Evolutionary conservation across 1,140 invertebrate genomes (phyloP).

Genomic region (Diabrotica undecimpunctata): DNA sequence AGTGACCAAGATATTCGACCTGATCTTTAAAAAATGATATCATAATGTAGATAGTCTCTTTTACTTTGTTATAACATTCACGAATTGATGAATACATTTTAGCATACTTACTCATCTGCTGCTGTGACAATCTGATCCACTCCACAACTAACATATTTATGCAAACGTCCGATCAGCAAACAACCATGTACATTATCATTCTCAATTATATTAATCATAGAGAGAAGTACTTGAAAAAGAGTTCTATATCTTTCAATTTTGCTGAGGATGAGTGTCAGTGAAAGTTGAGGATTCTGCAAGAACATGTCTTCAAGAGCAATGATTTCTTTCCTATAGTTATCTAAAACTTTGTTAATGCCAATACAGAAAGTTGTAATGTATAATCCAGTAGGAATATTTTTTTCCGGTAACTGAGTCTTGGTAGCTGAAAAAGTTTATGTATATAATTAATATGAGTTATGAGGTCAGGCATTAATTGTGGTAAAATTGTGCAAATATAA

Average conservation of each 20-base stretch:
- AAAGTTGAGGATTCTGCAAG: slow-evolving; percentile 52
- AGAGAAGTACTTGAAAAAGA: slow-evolving; percentile 53
- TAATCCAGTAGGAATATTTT: slow-evolving; percentile 44
- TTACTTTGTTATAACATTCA: no score
- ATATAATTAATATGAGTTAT: slow-evolving; percentile 9
- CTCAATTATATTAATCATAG: slow-evolving; percentile 54
- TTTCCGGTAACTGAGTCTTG: neutral
- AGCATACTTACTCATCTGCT: slow-evolving; percentile 49
- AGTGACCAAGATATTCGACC: no score
- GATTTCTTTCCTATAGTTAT: slow-evolving; percentile 56
- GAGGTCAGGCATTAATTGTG: neutral
- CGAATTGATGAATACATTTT: no score
- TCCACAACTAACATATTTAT: slow-evolving; percentile 55
- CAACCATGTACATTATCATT: slow-evolving; percentile 57
- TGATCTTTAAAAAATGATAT: no score
- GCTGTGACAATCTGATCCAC: slow-evolving; percentile 51
- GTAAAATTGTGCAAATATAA: neutral
- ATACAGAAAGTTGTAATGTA: slow-evolving; percentile 60
- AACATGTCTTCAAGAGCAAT: slow-evolving; percentile 53
- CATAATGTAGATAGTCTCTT: no score
- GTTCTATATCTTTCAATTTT: slow-evolving; percentile 52
- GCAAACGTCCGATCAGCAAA: slow-evolving; percentile 55
- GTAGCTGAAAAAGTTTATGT: neutral
- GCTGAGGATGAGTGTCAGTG: slow-evolving; percentile 53
- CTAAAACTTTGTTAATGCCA: slow-evolving; percentile 56